Percentiles rank a stretch among this genome's conserved stretches.
Evolutionary conservation across 2,888 invertebrate genomes (phyloP).

Genomic region (Scrobipalpa atriplicella): DNA sequence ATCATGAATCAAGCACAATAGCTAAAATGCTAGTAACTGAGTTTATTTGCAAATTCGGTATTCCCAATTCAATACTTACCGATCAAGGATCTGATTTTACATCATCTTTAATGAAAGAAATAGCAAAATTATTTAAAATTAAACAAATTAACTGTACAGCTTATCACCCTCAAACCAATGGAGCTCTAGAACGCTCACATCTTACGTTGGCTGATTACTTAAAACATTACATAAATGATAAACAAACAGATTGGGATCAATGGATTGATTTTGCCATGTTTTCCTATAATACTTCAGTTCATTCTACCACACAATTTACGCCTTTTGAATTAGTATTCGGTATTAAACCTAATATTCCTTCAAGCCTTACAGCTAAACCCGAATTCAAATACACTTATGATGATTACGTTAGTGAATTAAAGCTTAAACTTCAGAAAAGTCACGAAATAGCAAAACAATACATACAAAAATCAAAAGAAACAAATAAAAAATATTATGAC

Average conservation of each 20-base stretch:
- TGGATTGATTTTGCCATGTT: constrained; percentile 49
- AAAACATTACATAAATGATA: constrained; percentile 48
- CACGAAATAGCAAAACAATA: constrained; percentile 26
- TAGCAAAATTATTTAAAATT: constrained; percentile 47
- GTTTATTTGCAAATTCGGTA: constrained; percentile 49
- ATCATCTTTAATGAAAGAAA: constrained; percentile 48
- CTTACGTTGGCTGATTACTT: constrained; percentile 49
- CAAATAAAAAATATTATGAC: constrained; percentile 28
- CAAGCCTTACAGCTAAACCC: constrained; percentile 35
- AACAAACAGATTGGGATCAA: constrained; percentile 51
- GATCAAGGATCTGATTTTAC: constrained; percentile 58
- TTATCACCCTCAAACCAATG: constrained; percentile 51
- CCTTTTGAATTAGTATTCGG: constrained; percentile 50
- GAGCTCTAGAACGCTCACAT: constrained; percentile 48
- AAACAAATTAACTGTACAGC: constrained; percentile 44
- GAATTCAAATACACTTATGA: constrained; percentile 30
- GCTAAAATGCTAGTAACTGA: constrained; percentile 41
- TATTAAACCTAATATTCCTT: constrained; percentile 41
- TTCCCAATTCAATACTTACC: constrained; percentile 49
- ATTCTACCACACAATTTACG: constrained; percentile 48
- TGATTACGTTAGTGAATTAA: constrained; percentile 27
- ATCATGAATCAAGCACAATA: constrained; percentile 48
- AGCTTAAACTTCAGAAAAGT: constrained; percentile 26
- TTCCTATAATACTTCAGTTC: constrained; percentile 46
- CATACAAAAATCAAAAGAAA: no score